Base-by-base conservation (phyloP, 2,113 vertebrate genomes). In the Phaethon lepturus region DNA sequence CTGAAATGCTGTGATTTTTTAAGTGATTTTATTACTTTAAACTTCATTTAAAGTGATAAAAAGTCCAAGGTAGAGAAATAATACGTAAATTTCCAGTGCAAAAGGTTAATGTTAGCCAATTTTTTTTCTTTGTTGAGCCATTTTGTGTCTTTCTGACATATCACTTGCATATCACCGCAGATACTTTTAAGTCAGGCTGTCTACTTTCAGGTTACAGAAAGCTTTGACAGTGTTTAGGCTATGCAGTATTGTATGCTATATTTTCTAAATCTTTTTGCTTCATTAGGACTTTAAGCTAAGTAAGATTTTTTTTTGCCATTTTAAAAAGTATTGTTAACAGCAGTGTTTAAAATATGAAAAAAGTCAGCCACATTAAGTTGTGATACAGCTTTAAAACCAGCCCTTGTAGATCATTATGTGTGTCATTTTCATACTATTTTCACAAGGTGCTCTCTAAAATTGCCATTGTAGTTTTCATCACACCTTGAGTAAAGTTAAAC, bases 391-490 rank as follows among this genome's bases (percentile, higher is more conserved):
- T 73, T 88, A 69, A 90, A 93, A 62, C 3, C 20, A 69, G 19
- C 23, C 25, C 58, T 64, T 66, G 31, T 44, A 52, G 42, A 25
- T 64, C 14, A 40, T 42, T 68, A 52, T 44, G 16, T 14, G 4
- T 73, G 52, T 60, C 23, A 33, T 86, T 79, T 63, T n/a, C 58
- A 59, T 24, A 52, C 16, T 35, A 56, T 58, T 96, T 96, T 91
- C 64, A 80, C 71, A 95, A 66, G 33, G 50, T 90, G 50, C 33
- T 90, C 47, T 83, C 64, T 92, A 38, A 94, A 75, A 72, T 59
- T 92, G 59, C 56, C 64, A 15, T 45, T 67, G 85, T 77, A 64
- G 38, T 88, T 97, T 96, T 96, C 68, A 84, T 93, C 90, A 87
- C 2, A 35, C 13, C 35, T 94, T 97, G 35, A 92, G 69, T 77